Conservation (phyloP, 2,888 invertebrate genomes). For the Cenopis cana region DNA sequence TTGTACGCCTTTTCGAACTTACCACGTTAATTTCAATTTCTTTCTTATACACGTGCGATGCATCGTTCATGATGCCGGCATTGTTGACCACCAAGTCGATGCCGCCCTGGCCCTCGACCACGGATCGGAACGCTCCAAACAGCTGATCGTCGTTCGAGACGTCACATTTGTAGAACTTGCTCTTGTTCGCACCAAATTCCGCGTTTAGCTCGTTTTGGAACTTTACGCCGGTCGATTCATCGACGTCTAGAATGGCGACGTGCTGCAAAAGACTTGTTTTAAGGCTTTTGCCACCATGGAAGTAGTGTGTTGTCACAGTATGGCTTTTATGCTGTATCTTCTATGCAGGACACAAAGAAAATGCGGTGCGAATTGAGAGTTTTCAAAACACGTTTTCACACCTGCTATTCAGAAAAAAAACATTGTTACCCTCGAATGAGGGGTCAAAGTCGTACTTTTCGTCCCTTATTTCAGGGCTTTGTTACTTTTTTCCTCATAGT, state of each 20-base stretch:
- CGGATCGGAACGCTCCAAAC: constrained; percentile 50
- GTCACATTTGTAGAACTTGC: constrained; percentile 61
- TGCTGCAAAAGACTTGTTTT: constrained; percentile 51
- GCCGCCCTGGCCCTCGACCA: constrained; percentile 49
- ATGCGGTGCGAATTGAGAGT: too few species aligned
- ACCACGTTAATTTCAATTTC: constrained; percentile 63
- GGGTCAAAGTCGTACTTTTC: too few species aligned
- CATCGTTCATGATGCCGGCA: constrained; percentile 60
- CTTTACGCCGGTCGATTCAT: constrained; percentile 50
- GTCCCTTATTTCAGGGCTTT: too few species aligned
- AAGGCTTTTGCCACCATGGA: too few species aligned
- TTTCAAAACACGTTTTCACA: neutral
- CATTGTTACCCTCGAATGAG: too few species aligned
- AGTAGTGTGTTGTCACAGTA: too few species aligned
- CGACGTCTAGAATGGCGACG: constrained; percentile 58
- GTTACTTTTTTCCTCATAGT: too few species aligned
- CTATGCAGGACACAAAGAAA: too few species aligned
- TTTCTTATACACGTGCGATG: constrained; percentile 54
- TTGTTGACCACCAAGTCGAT: constrained; percentile 62
- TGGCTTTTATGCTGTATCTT: too few species aligned
- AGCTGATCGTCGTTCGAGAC: constrained; percentile 57
- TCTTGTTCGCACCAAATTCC: constrained; percentile 52
- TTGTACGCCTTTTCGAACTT: constrained; percentile 47
- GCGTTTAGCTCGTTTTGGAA: constrained; percentile 55
- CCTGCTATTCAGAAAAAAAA: too few species aligned